phyloP scores from a whole-genome alignment of 2,113 vertebrate species.

The Neogobius melanostomus region DNA sequence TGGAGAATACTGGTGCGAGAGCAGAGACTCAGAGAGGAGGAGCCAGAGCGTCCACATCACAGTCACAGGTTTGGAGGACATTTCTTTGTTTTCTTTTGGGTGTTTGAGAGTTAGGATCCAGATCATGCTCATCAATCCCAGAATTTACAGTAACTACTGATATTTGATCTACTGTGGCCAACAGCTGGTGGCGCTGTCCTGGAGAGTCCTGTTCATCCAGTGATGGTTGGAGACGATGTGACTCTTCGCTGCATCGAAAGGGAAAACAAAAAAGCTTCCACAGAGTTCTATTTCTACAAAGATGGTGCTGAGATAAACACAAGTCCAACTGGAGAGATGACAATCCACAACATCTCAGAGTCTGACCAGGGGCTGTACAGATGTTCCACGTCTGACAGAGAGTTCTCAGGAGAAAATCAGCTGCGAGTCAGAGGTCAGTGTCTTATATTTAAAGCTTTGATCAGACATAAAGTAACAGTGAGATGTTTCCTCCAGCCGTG shows the following conservation, averaged over 20 bases:
- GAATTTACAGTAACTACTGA: no score
- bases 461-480: not conserved
- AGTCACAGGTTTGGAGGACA: not conserved
- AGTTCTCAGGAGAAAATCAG: not conserved
- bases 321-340: conserved; percentile 6
- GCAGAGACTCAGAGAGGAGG: not conserved
- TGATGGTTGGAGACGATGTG: not conserved
- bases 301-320: not conserved
- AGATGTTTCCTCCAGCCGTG: not conserved
- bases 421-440: not conserved
- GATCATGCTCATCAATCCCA: no score
- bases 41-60: not conserved
- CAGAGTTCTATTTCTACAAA: conserved; percentile 3
- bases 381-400: not conserved
- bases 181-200: not conserved
- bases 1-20: conserved; percentile 9
- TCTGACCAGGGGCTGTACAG: not conserved
- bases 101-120: no score
- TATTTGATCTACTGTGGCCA: not conserved
- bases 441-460: not conserved
- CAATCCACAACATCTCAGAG: not conserved
- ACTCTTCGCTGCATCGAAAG: not conserved
- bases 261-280: not conserved
- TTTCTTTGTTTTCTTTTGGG: not conserved
- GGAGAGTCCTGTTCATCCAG: conserved; percentile 6